phyloP scores from a whole-genome alignment of 2,888 invertebrate species.

The Fissipunctia ypsillon region DNA sequence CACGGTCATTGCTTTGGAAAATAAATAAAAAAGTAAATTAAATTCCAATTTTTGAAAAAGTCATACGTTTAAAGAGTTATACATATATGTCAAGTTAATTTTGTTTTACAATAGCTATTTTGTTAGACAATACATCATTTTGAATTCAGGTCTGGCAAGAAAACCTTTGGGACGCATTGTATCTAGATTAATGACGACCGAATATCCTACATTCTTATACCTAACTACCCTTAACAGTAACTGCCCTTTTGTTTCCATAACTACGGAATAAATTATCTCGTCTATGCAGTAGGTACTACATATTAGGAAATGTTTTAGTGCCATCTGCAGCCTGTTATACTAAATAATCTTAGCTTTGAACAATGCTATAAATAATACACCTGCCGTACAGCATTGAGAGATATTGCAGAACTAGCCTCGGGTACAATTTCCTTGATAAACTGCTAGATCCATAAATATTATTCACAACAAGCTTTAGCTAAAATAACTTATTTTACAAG shows the following conservation, averaged over 20 bases:
- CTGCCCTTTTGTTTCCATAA: slow-evolving; percentile 35
- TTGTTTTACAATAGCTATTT: slow-evolving; percentile 46
- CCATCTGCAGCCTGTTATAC: slow-evolving; percentile 48
- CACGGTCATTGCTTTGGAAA: slow-evolving; percentile 44
- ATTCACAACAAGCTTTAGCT: slow-evolving; percentile 16
- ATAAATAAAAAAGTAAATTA: slow-evolving; percentile 44
- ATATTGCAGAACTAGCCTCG: slow-evolving; percentile 35
- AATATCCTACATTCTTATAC: slow-evolving; percentile 50
- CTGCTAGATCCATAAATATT: slow-evolving; percentile 21
- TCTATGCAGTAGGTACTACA: slow-evolving; percentile 34
- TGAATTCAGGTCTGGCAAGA: slow-evolving; percentile 56
- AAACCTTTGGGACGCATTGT: slow-evolving; percentile 62
- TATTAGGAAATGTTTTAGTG: slow-evolving; percentile 48
- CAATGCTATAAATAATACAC: slow-evolving; percentile 52
- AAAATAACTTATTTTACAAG: slow-evolving; percentile 30
- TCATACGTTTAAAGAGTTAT: slow-evolving; percentile 29
- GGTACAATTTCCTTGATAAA: slow-evolving; percentile 35
- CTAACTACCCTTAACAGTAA: slow-evolving; percentile 20
- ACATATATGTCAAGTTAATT: slow-evolving; percentile 39
- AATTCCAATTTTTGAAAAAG: slow-evolving; percentile 28
- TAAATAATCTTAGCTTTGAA: slow-evolving; percentile 45
- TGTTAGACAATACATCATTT: slow-evolving; percentile 62
- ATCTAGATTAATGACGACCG: slow-evolving; percentile 56
- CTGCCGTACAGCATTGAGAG: slow-evolving; percentile 32
- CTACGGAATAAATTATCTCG: slow-evolving; percentile 45